These are phyloP conservation scores for Calameuta pallipes DNA, from an alignment of 2,888 invertebrate genomes.

Conservation along the genomic window DNA sequence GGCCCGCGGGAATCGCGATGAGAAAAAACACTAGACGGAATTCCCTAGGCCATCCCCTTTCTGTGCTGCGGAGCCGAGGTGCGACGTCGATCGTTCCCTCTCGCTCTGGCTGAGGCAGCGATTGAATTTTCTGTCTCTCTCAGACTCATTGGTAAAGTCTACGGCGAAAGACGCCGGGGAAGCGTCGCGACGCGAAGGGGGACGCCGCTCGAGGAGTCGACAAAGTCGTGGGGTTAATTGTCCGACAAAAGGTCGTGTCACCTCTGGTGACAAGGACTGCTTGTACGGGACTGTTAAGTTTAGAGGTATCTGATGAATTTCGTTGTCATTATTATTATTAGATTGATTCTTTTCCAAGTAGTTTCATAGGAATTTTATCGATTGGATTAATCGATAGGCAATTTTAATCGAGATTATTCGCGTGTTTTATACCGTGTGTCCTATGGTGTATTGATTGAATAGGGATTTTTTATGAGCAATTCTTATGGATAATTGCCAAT, in stretches of 20 bases:
- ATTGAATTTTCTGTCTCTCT: too few species aligned
- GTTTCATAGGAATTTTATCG: neutral
- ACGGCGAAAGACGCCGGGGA: neutral
- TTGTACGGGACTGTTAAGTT: too few species aligned
- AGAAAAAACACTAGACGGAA: neutral
- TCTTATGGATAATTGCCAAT: neutral
- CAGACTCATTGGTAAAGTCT: neutral
- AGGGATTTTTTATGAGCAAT: too few species aligned
- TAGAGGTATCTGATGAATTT: neutral
- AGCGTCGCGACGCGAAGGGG: neutral
- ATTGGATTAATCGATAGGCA: neutral
- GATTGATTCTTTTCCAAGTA: neutral
- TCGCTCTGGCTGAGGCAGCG: neutral
- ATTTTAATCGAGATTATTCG: too few species aligned
- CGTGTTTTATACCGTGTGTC: neutral
- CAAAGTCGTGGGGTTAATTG: slow-evolving; percentile 14
- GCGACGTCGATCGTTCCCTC: neutral
- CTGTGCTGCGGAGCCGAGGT: slow-evolving; percentile 10
- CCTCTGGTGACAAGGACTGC: too few species aligned
- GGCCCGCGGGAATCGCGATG: neutral
- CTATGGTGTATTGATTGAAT: neutral
- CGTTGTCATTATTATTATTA: neutral
- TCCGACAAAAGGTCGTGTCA: slow-evolving; percentile 12
- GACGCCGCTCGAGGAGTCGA: neutral
- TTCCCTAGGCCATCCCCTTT: neutral